Evolutionary conservation across 1,140 invertebrate species (phyloP).

Genomic region (Euwallacea similis): DNA sequence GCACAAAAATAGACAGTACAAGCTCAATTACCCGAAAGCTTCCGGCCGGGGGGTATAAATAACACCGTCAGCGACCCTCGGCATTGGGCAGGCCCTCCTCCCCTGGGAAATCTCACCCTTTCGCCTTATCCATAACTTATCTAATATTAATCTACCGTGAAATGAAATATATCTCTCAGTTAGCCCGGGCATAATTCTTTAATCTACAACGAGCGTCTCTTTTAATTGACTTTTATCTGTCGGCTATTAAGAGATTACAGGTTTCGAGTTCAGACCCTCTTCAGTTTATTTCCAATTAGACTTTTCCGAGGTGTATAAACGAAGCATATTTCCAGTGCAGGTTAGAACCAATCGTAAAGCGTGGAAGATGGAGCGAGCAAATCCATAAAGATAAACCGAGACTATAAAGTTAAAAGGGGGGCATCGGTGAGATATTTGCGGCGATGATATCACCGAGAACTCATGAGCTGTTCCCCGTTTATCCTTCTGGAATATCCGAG

Average conservation of each 20-base stretch:
- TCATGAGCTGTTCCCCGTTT: conserved; percentile 41
- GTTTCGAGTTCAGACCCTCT: background rate
- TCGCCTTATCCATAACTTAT: conserved; percentile 55
- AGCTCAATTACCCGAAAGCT: too few species aligned
- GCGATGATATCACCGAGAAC: conserved; percentile 43
- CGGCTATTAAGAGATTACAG: conserved; percentile 30
- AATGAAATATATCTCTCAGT: conserved; percentile 52
- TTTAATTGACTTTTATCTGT: conserved; percentile 42
- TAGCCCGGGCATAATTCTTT: conserved; percentile 39
- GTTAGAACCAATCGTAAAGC: conserved; percentile 9
- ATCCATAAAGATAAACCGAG: conserved; percentile 38
- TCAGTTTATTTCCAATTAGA: too few species aligned
- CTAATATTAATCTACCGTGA: conserved; percentile 56
- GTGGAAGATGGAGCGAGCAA: background rate
- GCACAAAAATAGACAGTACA: too few species aligned
- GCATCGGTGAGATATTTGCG: conserved; percentile 38
- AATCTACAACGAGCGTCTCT: conserved; percentile 39
- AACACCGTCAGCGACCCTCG: conserved; percentile 16
- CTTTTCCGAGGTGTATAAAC: too few species aligned
- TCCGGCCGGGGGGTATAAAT: background rate
- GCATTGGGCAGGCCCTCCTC: conserved; percentile 23
- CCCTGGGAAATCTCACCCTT: conserved; percentile 55
- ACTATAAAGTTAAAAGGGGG: conserved; percentile 38
- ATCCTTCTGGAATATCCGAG: conserved; percentile 28
- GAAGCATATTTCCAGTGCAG: background rate